A percentile compares a stretch with the other conserved stretches of the same genome.
phyloP scores from a whole-genome alignment of 2,888 invertebrate species.

The Mechanitis mazaeus region DNA sequence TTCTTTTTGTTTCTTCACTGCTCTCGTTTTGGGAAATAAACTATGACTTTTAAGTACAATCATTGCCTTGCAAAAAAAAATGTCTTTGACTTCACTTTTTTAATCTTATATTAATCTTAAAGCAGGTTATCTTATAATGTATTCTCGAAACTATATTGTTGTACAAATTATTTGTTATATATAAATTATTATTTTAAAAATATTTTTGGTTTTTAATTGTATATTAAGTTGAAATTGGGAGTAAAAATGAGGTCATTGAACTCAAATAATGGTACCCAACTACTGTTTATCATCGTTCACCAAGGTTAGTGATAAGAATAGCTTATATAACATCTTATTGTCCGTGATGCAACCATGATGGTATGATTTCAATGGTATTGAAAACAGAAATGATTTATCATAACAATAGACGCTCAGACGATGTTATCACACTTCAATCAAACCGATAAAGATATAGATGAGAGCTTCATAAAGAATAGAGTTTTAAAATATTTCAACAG shows the following conservation, averaged over 20 bases:
- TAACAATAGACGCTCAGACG: slow-evolving; percentile 27
- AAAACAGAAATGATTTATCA: slow-evolving; percentile 19
- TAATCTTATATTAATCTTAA: too few relatives aligned
- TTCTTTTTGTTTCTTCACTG: too few relatives aligned
- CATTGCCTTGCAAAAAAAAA: too few relatives aligned
- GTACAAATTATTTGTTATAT: too few relatives aligned
- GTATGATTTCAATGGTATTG: slow-evolving; percentile 18
- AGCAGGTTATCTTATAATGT: too few relatives aligned
- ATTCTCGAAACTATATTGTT: too few relatives aligned
- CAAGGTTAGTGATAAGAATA: slow-evolving; percentile 29
- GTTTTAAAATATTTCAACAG: slow-evolving; percentile 1
- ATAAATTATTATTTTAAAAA: too few relatives aligned
- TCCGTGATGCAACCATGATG: slow-evolving; percentile 22
- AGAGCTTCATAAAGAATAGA: background rate
- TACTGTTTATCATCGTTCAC: slow-evolving; percentile 19
- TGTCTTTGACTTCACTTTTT: too few relatives aligned
- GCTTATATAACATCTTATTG: slow-evolving; percentile 25
- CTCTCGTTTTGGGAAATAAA: too few relatives aligned
- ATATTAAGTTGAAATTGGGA: too few relatives aligned
- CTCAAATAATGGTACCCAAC: slow-evolving; percentile 15
- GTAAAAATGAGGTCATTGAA: background rate
- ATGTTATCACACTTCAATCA: slow-evolving; percentile 41
- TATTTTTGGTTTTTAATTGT: too few relatives aligned
- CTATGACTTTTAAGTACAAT: too few relatives aligned
- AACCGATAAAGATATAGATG: slow-evolving; percentile 28